Conservation (phyloP, 2,888 invertebrate species). For the Pterostichus madidus region DNA sequence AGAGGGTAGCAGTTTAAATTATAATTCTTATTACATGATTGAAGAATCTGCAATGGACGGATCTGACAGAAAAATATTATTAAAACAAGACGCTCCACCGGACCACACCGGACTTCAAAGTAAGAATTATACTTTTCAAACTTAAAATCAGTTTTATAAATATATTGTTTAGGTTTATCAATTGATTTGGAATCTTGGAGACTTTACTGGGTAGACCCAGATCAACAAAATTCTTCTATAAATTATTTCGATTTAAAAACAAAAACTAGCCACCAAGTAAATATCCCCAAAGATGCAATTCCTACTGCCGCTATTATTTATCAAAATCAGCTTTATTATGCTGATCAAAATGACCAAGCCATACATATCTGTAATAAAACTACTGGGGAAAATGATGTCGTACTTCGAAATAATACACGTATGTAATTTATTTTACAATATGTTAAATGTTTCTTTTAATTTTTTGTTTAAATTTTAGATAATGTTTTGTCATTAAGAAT, state of each 20-base stretch:
- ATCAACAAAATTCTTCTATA: constrained; percentile 79
- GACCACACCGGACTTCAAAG: constrained; percentile 64
- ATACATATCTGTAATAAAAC: constrained; percentile 83
- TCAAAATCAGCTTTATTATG: constrained; percentile 83
- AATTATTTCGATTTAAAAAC: constrained; percentile 78
- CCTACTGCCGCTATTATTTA: constrained; percentile 85
- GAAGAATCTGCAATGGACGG: constrained; percentile 86
- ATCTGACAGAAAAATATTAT: constrained; percentile 75
- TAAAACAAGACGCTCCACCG: constrained; percentile 72
- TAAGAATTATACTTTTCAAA: constrained; percentile 51
- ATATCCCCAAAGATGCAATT: constrained; percentile 75
- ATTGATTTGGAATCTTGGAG: constrained; percentile 81
- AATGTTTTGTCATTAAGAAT: constrained; percentile 84
- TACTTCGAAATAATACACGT: constrained; percentile 82
- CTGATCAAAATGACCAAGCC: constrained; percentile 82
- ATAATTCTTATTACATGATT: constrained; percentile 73
- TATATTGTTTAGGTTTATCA: constrained; percentile 78
- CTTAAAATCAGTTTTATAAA: neutral
- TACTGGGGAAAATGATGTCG: constrained; percentile 77
- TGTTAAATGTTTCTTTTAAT: constrained; percentile 30
- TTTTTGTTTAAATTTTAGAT: constrained; percentile 75
- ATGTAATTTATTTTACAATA: constrained; percentile 62
- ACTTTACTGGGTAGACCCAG: constrained; percentile 86
- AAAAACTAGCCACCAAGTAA: constrained; percentile 68
- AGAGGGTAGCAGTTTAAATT: constrained; percentile 71